Base-by-base conservation (phyloP, 2,888 invertebrate genomes). In the Andrena minutula region DNA sequence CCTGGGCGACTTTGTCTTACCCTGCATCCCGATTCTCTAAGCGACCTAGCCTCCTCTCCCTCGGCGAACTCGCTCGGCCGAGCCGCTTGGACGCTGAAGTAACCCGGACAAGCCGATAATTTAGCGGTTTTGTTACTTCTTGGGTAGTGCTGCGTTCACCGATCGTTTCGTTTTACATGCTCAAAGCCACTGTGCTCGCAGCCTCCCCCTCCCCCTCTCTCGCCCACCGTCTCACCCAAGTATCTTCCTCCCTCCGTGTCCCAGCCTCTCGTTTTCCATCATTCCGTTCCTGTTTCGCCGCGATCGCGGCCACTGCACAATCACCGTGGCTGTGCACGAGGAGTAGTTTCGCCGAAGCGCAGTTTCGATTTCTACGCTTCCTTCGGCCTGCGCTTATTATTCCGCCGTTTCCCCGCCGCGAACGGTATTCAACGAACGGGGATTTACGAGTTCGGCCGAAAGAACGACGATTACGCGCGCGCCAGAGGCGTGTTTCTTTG, bases 61-160 rank as follows among this genome's bases (percentile, higher is more conserved):
- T 20, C 30, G 26, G 0, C 53, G 23, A 6, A 10, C 10, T 26
- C 16, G n/a, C 51, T 23, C 60, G 49, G n/a, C 32, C 56, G 2
- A 20, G 10, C 23, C n/a, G 35, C 71, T 41, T 68, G 35, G 65
- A 53, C 66, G 28, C 74, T 30, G 66, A 64, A 74, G 84, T 56
- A 78, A 89, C 85, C 91, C 77, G 86, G 87, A 91, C 91, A 91
- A 90, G 89, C 91, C 90, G 89, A 91, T 92, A 92, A 92, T 92
- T 92, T 91, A 89, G 88, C 86, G 85, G 90, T 91, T 91, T 92
- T 92, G 90, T 92, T 92, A 89, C 87, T 89, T 86, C 83, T 83
- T 49, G 76, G 61, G 65, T 70, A 77, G 77, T 30, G 83, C 75
- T 71, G 64, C 75, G 79, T 82, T 84, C 85, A 75, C 85, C 86